Conservation (phyloP, 2,113 vertebrate species). For the Phyllopteryx taeniolatus region DNA sequence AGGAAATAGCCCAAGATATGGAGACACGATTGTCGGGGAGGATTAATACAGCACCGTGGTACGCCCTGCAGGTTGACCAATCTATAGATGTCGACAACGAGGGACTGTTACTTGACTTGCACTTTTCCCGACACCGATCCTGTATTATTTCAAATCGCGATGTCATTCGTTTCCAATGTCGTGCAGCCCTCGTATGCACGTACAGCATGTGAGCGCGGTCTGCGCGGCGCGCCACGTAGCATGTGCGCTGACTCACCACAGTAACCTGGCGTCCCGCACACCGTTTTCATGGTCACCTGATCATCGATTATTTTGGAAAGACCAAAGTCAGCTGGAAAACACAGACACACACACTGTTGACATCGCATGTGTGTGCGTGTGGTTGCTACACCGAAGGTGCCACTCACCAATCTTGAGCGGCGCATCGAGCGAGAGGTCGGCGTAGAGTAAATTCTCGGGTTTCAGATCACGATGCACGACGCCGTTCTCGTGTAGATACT, state of each 20-base stretch:
- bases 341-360: not conserved
- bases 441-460: constrained; percentile 86
- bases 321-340: constrained; percentile 81
- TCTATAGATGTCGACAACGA: not conserved
- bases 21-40: not conserved
- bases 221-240: not conserved
- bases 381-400: too few relatives aligned
- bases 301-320: constrained; percentile 88
- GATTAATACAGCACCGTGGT: not conserved
- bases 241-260: constrained; percentile 75
- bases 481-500: constrained; percentile 79
- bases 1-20: not conserved
- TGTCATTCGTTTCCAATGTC: too few relatives aligned
- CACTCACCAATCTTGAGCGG: constrained; percentile 82
- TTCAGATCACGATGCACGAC: constrained; percentile 83
- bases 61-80: not conserved
- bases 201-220: too few relatives aligned
- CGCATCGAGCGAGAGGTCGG: constrained; percentile 77
- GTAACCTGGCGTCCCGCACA: constrained; percentile 86
- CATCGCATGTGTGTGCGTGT: too few relatives aligned
- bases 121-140: too few relatives aligned
- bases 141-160: too few relatives aligned
- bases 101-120: not conserved
- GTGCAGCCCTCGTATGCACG: too few relatives aligned
- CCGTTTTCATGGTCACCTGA: constrained; percentile 86